A percentile compares a stretch with the other conserved stretches of the same genome.
Conservation (phyloP, 2,113 vertebrate species). For the Alligator sinensis region DNA sequence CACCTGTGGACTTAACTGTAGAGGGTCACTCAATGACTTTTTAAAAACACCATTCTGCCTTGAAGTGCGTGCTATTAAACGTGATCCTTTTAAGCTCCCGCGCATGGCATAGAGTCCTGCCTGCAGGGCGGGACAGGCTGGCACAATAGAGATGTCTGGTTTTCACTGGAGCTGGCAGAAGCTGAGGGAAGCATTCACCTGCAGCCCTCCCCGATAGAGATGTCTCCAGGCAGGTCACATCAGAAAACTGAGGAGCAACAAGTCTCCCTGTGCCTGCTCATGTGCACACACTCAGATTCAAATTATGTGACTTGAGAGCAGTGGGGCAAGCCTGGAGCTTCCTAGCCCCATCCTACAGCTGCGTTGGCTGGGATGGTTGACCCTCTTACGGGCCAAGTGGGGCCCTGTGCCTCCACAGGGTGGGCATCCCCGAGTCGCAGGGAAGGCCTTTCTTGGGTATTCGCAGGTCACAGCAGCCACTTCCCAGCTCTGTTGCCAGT, state of each 20-base stretch:
- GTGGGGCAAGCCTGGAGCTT: no score
- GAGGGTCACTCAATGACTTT: neutral
- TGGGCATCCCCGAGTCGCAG: no score
- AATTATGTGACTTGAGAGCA: no score
- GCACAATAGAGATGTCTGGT: slow-evolving; percentile 45
- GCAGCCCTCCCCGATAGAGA: neutral
- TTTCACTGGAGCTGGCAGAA: slow-evolving; percentile 2
- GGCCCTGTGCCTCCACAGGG: no score
- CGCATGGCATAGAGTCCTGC: slow-evolving; percentile 30
- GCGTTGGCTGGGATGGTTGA: no score
- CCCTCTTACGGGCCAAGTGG: no score
- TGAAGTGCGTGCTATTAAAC: neutral
- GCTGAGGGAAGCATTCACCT: slow-evolving; percentile 14
- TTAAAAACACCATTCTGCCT: neutral
- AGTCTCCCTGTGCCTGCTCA: neutral
- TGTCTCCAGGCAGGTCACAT: slow-evolving; percentile 34
- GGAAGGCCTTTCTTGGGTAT: no score
- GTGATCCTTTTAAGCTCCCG: slow-evolving; percentile 19
- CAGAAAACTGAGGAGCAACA: neutral
- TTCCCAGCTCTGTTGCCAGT: no score
- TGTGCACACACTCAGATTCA: neutral
- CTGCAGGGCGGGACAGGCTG: slow-evolving; percentile 30
- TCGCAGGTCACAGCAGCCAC: no score
- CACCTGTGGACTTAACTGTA: neutral
- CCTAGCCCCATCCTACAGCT: no score